A percentile compares a stretch with the other conserved stretches of the same genome.
Conservation (phyloP, 2,113 vertebrate genomes). For the Eonycteris spelaea region DNA sequence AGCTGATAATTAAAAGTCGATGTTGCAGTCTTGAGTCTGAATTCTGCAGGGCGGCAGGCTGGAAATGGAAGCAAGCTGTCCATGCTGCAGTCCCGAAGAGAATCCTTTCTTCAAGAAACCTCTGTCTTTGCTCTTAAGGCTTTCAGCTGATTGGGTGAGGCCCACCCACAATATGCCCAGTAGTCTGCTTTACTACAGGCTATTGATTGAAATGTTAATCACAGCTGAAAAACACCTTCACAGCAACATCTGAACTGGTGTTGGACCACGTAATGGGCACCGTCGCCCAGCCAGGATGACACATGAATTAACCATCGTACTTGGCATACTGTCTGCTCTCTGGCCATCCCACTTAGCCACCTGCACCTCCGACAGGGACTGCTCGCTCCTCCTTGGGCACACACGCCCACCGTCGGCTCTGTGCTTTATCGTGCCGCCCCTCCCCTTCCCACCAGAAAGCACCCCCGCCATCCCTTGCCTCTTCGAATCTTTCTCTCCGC, state of each 20-base stretch:
- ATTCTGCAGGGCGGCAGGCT: neutral
- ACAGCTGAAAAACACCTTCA: neutral
- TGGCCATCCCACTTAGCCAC: neutral
- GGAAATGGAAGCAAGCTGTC: neutral
- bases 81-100: neutral
- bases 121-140: neutral
- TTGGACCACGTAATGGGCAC: neutral
- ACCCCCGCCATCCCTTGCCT: neutral
- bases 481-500: neutral
- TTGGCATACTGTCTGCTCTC: neutral
- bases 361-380: neutral
- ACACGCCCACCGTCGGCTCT: neutral
- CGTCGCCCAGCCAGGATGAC: neutral
- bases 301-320: neutral
- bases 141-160: neutral
- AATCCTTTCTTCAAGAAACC: neutral
- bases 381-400: neutral
- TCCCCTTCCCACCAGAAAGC: neutral
- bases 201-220: neutral
- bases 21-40: neutral
- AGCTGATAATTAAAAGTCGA: neutral
- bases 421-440: neutral
- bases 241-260: neutral
- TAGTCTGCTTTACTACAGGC: neutral
- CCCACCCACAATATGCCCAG: neutral